These are phyloP conservation scores for Rhamphomyia laevipes DNA, from an alignment of 2,888 invertebrate genomes.

Conservation along the genomic window DNA sequence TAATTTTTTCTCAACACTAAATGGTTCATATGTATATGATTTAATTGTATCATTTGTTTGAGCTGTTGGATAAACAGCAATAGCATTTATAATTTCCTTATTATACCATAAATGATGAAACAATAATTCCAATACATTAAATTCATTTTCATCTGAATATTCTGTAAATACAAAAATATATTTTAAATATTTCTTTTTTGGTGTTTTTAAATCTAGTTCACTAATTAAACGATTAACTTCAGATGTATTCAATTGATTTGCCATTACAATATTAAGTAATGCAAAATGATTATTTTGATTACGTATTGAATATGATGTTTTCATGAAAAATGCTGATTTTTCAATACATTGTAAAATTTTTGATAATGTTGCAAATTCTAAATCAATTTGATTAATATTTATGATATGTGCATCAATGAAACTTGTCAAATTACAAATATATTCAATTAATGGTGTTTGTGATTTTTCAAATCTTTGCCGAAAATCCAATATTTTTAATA, in stretches of 20 bases:
- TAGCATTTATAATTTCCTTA: constrained; percentile 21
- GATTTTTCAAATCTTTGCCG: too few species aligned
- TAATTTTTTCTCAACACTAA: constrained; percentile 9
- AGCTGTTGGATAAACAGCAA: constrained; percentile 17
- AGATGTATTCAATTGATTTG: background rate
- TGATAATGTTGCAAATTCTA: too few species aligned
- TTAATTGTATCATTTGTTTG: background rate
- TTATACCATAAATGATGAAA: background rate
- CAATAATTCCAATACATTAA: background rate
- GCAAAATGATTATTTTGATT: background rate
- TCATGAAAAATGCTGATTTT: too few species aligned
- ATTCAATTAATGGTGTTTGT: too few species aligned
- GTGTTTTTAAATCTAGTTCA: background rate
- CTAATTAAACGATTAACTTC: background rate
- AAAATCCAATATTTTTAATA: too few species aligned
- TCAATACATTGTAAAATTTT: too few species aligned
- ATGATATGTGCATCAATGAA: too few species aligned
- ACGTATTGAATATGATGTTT: too few species aligned
- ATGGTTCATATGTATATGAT: constrained; percentile 25
- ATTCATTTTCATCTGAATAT: background rate
- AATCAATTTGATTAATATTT: too few species aligned
- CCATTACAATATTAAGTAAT: background rate
- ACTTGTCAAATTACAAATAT: too few species aligned
- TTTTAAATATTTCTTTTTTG: background rate
- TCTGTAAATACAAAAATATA: background rate